Evolutionary conservation across 2,113 vertebrate species (phyloP), one percentile per base, ranked within the genome.

Genomic region (Tragelaphus imberbis): DNA sequence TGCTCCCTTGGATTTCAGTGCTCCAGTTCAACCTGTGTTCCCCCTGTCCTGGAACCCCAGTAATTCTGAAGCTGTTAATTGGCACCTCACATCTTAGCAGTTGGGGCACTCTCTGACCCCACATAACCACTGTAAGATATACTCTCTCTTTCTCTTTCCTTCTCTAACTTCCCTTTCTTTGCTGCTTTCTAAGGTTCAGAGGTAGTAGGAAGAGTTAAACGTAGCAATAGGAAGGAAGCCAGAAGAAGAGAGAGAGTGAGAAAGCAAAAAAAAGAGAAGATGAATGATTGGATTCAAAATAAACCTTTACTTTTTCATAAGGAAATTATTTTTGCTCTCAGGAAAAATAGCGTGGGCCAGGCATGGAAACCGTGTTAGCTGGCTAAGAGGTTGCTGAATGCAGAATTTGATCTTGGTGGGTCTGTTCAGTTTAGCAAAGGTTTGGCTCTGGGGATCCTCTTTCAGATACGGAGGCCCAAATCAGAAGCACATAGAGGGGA

Each of bases 401-500:
- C 96, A 96, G 21, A 47, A 93, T 97, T 97, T 90, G 95, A 93
- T 97, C 97, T 95, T 85, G 92, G 96, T 93, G 84, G 75, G 82
- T 96, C 95, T 96, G 94, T 96, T 95, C 97, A 96, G 59, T 94
- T 96, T 95, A 97, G 94, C 58, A 84, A 97, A 98, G 95, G 96
- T 92, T 88, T 96, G 95, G 85, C 97, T 95, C 97, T 95, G 98
- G 97, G 98, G 98, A 98, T 98, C 97, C 96, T 91, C 86, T 23
- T 53, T 96, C 93, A 28, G 96, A 1, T 88, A 97, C 63, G 47
- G 98, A 97, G 97, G 92, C 91, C 30, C 6, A 93, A 98, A 97
- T 97, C 98, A 98, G 98, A 98, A 98, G 97, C 97, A 98, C 61
- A 82, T 97, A 98, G 97, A 96, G 79, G 98, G 97, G 98, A 98